phyloP scores from a whole-genome alignment of 2,797 vertebrate species.

The Tiaroga cobitis region DNA sequence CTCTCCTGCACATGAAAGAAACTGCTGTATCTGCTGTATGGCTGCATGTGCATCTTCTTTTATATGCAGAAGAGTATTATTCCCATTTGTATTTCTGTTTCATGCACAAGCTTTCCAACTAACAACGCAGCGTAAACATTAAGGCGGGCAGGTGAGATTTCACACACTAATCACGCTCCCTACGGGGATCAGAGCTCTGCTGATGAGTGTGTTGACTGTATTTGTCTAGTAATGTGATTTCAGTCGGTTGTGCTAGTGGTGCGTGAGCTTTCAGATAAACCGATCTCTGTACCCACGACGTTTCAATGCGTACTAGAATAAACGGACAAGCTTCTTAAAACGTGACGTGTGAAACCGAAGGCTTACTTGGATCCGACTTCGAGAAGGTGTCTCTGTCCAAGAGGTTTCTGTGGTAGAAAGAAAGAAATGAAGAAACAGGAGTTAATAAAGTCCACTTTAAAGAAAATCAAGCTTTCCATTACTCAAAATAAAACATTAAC shows the following conservation, averaged over 20 bases:
- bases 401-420: conserved; percentile 86
- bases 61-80: not conserved
- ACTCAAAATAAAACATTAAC: not conserved
- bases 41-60: not conserved
- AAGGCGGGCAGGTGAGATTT: not conserved
- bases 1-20: too few relatives aligned
- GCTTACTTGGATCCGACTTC: conserved; percentile 97
- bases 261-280: conserved; percentile 21
- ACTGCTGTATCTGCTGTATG: too few relatives aligned
- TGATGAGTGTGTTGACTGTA: conserved; percentile 29
- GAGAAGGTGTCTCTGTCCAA: conserved; percentile 98
- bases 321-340: not conserved
- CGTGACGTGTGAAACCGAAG: not conserved
- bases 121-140: not conserved
- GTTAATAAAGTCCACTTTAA: conserved; percentile 22
- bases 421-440: conserved; percentile 55
- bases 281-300: not conserved
- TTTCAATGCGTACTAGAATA: not conserved
- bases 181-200: not conserved
- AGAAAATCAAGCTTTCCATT: not conserved
- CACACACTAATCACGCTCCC: conserved; percentile 15
- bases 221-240: not conserved
- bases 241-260: conserved; percentile 25
- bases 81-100: not conserved
- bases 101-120: conserved; percentile 11